Percentiles rank a stretch among this genome's conserved stretches.
phyloP scores from a whole-genome alignment of 2,113 vertebrate species.

The Lasiurus borealis region DNA sequence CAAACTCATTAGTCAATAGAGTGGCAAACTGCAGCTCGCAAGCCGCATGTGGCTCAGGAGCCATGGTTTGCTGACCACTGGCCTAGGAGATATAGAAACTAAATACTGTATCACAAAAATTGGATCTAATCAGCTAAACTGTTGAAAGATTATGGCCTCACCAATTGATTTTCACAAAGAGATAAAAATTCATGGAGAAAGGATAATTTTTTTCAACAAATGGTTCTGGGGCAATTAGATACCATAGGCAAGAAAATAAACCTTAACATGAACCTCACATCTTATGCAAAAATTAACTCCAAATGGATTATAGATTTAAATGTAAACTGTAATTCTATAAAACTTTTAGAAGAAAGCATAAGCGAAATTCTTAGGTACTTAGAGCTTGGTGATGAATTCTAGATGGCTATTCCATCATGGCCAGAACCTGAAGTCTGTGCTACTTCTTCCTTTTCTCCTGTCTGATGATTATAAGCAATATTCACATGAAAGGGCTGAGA shows the following conservation, averaged over 20 bases:
- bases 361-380: neutral
- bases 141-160: neutral
- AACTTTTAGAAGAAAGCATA: neutral
- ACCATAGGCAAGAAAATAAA: neutral
- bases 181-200: neutral
- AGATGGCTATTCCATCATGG: neutral
- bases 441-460: neutral
- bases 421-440: neutral
- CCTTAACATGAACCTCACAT: neutral
- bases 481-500: neutral
- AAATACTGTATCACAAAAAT: neutral
- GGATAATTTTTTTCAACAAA: neutral
- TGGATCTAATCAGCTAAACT: neutral
- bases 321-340: neutral
- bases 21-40: too few relatives aligned
- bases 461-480: constrained; percentile 6
- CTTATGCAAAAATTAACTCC: neutral
- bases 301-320: neutral
- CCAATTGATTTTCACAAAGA: neutral
- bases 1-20: too few relatives aligned
- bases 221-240: neutral
- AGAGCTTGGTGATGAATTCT: neutral
- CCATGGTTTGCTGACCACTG: too few relatives aligned
- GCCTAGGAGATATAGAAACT: neutral
- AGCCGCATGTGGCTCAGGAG: too few relatives aligned